A percentile compares a stretch with the other conserved stretches of the same genome.
These are phyloP conservation scores for Parauchenoglanis ngamensis DNA, from an alignment of 2,797 vertebrate genomes.

Conservation along the genomic window DNA sequence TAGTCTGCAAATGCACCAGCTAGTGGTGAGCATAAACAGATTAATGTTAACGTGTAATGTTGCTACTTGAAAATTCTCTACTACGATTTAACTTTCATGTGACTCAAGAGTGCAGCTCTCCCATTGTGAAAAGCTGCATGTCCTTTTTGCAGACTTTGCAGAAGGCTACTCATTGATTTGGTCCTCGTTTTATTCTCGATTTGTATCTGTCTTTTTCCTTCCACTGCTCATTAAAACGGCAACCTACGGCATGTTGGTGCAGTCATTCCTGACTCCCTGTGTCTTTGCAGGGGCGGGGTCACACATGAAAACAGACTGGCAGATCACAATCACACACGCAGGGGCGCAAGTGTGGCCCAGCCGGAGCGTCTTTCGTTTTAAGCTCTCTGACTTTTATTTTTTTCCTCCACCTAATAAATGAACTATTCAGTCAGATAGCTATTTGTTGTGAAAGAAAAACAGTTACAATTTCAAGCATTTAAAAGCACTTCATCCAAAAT, in stretches of 20 bases:
- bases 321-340: no score
- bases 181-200: conserved; percentile 26
- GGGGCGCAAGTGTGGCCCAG: no score
- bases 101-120: background rate
- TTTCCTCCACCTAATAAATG: background rate
- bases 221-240: conserved; percentile 19
- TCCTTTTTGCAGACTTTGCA: conserved; percentile 46
- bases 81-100: no score
- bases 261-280: background rate
- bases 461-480: background rate
- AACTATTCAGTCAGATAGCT: background rate
- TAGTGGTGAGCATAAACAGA: background rate
- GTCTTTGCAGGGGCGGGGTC: background rate
- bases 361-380: background rate
- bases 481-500: background rate
- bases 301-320: no score
- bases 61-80: no score
- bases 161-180: conserved; percentile 23
- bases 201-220: conserved; percentile 41
- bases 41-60: no score
- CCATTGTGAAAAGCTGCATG: conserved; percentile 31
- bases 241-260: conserved; percentile 38
- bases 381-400: background rate
- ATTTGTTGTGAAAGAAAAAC: background rate
- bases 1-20: background rate